phyloP scores from a whole-genome alignment of 35 echinoderm and acorn worm genomes.

The Ophioderma brevispina region DNA sequence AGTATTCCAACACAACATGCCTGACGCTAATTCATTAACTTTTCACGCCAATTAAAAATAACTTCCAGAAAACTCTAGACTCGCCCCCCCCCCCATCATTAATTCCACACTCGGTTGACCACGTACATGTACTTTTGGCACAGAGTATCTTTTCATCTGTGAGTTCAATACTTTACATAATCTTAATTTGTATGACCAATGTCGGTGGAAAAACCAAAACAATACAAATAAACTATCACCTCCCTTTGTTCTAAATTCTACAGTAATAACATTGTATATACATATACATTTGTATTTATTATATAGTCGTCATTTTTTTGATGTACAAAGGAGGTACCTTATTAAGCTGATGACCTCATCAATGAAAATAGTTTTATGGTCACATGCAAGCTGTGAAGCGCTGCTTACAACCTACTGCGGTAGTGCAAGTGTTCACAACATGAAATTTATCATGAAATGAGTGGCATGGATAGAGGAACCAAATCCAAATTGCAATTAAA shows the following conservation, averaged over 20 bases:
- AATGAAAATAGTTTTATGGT: neutral
- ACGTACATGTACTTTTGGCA: neutral
- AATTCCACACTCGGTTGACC: neutral
- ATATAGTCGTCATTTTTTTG: neutral
- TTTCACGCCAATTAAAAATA: no score
- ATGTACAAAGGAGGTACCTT: constrained; percentile 12
- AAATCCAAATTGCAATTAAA: no score
- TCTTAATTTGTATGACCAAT: neutral
- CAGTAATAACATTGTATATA: neutral
- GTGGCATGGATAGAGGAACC: no score
- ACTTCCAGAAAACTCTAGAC: no score
- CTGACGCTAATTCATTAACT: no score
- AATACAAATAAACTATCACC: neutral
- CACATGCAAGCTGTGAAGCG: neutral
- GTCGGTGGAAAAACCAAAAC: neutral
- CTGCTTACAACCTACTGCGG: no score
- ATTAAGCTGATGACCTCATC: neutral
- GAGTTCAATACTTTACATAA: constrained; percentile 11
- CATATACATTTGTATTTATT: neutral
- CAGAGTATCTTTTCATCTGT: neutral
- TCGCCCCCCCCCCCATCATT: no score
- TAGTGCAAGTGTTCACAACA: no score
- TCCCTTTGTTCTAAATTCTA: neutral
- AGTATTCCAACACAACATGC: no score
- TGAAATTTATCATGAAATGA: no score